Percentiles rank a stretch among this genome's conserved stretches.
Conservation (phyloP, 2,113 vertebrate genomes). For the Thunnus thynnus region DNA sequence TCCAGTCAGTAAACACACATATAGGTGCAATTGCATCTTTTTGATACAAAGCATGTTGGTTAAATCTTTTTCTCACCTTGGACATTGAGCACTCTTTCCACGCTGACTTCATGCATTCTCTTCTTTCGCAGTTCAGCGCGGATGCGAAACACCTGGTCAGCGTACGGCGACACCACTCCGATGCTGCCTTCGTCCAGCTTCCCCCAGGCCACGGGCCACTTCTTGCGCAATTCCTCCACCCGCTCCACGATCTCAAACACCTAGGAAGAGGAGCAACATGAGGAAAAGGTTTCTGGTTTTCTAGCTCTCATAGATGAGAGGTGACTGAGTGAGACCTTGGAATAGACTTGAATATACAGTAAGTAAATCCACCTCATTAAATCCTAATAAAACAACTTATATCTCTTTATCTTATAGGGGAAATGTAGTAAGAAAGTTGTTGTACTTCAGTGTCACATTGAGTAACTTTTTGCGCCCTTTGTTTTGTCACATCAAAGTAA, state of each 20-base stretch:
- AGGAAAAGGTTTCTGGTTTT: background rate
- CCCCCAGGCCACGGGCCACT: conserved; percentile 99
- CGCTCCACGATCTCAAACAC: conserved; percentile 99
- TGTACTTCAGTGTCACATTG: too few species aligned
- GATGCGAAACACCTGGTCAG: conserved; percentile 98
- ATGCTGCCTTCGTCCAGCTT: conserved; percentile 98
- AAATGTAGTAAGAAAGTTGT: background rate
- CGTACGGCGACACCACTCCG: conserved; percentile 97
- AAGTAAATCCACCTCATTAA: too few species aligned
- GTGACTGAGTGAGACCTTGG: too few species aligned
- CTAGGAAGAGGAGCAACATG: conserved; percentile 73
- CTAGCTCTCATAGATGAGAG: too few species aligned
- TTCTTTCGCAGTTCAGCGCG: conserved; percentile 98
- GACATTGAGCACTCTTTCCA: conserved; percentile 97
- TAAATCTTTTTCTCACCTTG: conserved; percentile 89
- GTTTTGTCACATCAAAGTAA: background rate
- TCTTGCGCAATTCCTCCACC: conserved; percentile 96
- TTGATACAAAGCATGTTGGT: background rate
- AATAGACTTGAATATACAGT: too few species aligned
- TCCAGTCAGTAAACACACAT: too few species aligned
- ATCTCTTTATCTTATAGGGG: too few species aligned
- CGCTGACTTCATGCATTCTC: conserved; percentile 96
- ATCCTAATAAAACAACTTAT: too few species aligned
- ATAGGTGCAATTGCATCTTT: too few species aligned
- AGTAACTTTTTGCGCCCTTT: background rate